Percentiles rank a stretch among this genome's conserved stretches.
Evolutionary conservation across 2,888 invertebrate species (phyloP).

Genomic region (Scaeva pyrastri): DNA sequence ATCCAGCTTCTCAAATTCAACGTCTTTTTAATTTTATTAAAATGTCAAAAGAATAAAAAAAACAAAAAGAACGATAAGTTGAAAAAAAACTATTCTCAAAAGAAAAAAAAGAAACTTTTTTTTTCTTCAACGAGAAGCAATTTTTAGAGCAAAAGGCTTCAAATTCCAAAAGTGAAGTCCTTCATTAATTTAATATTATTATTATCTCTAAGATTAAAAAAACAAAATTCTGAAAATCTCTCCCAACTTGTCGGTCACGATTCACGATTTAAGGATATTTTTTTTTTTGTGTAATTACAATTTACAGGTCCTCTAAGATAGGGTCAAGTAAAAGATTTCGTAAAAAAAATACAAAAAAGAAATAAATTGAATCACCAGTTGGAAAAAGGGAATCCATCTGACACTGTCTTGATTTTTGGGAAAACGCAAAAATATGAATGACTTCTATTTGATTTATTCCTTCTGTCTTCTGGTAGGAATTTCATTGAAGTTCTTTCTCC

Average conservation of each 20-base stretch:
- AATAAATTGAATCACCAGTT: no score
- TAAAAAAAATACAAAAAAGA: background rate
- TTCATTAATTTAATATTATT: conserved; percentile 33
- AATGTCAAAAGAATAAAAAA: background rate
- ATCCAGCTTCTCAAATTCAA: conserved; percentile 3
- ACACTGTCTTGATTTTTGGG: no score
- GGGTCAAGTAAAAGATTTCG: background rate
- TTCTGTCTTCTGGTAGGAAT: no score
- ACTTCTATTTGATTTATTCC: no score
- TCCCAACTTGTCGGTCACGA: conserved; percentile 18
- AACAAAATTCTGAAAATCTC: conserved; percentile 16
- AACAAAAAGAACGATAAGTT: background rate
- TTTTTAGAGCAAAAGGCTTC: background rate
- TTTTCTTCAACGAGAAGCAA: background rate
- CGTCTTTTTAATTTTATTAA: conserved; percentile 20
- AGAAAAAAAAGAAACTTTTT: background rate
- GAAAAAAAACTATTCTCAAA: background rate
- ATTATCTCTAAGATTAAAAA: conserved; percentile 25
- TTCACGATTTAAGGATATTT: conserved; percentile 15
- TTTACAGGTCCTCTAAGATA: background rate
- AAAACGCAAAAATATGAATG: no score
- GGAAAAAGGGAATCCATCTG: no score
- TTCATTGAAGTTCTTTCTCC: no score
- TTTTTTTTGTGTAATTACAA: background rate
- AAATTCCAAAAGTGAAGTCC: conserved; percentile 19